Conservation (phyloP, 2,888 invertebrate species). For the Itoplectis maculator region DNA sequence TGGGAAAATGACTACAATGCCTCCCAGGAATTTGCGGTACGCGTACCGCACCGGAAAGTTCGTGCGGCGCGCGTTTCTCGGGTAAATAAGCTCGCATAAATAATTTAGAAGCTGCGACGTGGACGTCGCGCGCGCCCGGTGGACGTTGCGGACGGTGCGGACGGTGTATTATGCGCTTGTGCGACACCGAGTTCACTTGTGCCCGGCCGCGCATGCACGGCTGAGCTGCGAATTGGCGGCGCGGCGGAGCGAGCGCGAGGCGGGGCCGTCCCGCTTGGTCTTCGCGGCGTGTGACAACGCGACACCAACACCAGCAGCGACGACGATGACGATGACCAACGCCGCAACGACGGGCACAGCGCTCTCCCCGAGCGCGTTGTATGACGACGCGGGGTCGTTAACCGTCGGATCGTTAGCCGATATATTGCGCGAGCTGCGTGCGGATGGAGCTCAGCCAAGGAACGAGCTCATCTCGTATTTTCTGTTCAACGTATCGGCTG, state of each 20-base stretch:
- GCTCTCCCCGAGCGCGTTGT: conserved; percentile 43
- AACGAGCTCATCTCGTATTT: conserved; percentile 60
- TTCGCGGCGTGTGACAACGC: conserved; percentile 56
- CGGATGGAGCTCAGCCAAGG: conserved; percentile 55
- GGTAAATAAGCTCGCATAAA: conserved; percentile 58
- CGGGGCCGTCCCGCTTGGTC: conserved; percentile 34
- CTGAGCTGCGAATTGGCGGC: conserved; percentile 65
- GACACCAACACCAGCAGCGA: conserved; percentile 41
- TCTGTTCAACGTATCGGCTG: conserved; percentile 23
- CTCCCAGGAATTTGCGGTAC: background rate
- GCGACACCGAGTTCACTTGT: conserved; percentile 43
- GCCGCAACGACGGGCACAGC: conserved; percentile 23
- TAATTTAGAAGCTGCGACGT: conserved; percentile 48
- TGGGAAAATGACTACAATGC: background rate
- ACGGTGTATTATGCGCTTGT: conserved; percentile 24
- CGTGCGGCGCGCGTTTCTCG: conserved; percentile 28
- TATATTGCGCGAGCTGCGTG: conserved; percentile 63
- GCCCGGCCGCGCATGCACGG: conserved; percentile 54
- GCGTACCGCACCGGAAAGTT: conserved; percentile 39
- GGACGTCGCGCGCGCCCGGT: conserved; percentile 8
- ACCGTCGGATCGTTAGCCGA: conserved; percentile 70
- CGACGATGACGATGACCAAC: conserved; percentile 50
- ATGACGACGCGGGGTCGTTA: conserved; percentile 68
- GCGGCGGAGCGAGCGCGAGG: conserved; percentile 50
- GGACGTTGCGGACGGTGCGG: background rate